A percentile compares a stretch with the other conserved stretches of the same genome.
phyloP scores from a whole-genome alignment of 2,888 invertebrate genomes.

The Papilio elwesi region DNA sequence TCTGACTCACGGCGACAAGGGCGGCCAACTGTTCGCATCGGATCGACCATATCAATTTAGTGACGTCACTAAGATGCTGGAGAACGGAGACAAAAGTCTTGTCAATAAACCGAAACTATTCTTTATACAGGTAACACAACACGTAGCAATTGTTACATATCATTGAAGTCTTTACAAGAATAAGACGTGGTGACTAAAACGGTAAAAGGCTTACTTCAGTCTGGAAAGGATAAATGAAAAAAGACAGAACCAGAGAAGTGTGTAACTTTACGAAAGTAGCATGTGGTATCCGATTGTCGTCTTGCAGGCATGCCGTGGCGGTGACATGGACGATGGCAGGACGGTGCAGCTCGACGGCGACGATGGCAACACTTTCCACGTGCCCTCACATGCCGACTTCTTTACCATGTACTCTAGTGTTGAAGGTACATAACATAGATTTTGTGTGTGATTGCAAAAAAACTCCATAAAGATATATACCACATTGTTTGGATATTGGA shows the following conservation, averaged over 20 bases:
- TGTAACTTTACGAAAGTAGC: too few species aligned
- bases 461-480: too few species aligned
- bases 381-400: conserved; percentile 68
- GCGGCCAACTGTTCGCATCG: conserved; percentile 57
- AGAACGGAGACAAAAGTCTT: conserved; percentile 52
- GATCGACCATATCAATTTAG: conserved; percentile 59
- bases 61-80: conserved; percentile 56
- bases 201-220: neutral
- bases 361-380: conserved; percentile 47
- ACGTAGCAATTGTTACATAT: too few species aligned
- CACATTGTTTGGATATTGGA: neutral
- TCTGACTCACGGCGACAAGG: conserved; percentile 63
- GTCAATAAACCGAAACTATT: conserved; percentile 66
- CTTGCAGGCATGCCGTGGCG: conserved; percentile 68
- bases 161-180: too few species aligned
- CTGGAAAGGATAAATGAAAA: neutral
- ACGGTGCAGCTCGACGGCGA: conserved; percentile 57
- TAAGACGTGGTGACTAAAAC: neutral
- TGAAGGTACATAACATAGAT: conserved; percentile 57
- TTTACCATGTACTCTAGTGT: conserved; percentile 64
- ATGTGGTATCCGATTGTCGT: too few species aligned
- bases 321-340: conserved; percentile 57
- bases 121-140: conserved; percentile 58
- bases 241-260: neutral
- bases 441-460: neutral